Base-by-base conservation (phyloP, 2,888 invertebrate species). In the Aleiodes leptofemur region DNA sequence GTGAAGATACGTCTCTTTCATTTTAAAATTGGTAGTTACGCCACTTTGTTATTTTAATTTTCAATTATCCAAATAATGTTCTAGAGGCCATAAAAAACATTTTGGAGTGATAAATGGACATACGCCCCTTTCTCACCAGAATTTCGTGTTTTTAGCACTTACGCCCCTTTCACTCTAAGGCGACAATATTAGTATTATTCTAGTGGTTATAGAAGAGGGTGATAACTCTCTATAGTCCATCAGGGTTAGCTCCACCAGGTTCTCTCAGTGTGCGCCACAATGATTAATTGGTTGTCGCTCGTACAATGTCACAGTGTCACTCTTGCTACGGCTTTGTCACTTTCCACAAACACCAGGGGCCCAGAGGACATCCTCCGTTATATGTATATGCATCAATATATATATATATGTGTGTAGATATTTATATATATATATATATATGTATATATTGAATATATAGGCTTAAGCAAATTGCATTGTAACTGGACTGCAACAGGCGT, bases 251-350 rank as follows among this genome's bases (percentile, higher is more conserved):
- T 56, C 51, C 43, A 38, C 71, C 71, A 68, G 14, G 61, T 38
- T 61, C 73, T 31, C 69, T 11, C 70, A 31, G 48, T 73, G 59
- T 77, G 57, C 57, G 51, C 80, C 83, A 83, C 85, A 85, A 88
- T 89, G 89, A 89, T 89, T 89, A 89, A 89, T 89, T 89, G 88
- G 88, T 89, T 86, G 88, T 88, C 88, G 85, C 84, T 85, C 83
- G 86, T 85, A 85, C 84, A 87, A 84, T 86, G 87, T 88, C 87
- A 87, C 82, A 86, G 86, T 87, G 89, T 88, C 89, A 88, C 87
- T 88, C 88, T 86, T 88, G 86, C 87, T 86, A 86, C 84, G 87
- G 89, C 88, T 89, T 88, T 89, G 89, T 88, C 89, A 88, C 87
- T 85, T 85, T 84, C 84, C 83, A 83, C 86, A 87, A 86, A 87